A percentile compares a stretch with the other conserved stretches of the same genome.
phyloP scores from a whole-genome alignment of 2,888 invertebrate genomes.

The Cactoblastis cactorum region DNA sequence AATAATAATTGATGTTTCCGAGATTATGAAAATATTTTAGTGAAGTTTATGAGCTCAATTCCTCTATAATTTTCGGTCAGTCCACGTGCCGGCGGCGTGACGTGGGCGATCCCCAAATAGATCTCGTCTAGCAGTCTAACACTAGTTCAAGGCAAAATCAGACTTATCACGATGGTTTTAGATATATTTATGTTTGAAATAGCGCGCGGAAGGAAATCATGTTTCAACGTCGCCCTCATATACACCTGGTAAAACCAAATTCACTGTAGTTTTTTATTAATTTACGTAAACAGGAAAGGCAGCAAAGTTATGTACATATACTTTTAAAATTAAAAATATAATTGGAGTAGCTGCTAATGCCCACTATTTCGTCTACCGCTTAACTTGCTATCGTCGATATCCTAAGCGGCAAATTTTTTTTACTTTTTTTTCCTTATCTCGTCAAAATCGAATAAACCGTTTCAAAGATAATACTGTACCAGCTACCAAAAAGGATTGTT shows the following conservation, averaged over 20 bases:
- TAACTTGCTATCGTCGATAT: too few species aligned
- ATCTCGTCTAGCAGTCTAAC: slow-evolving; percentile 43
- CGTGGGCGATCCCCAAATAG: slow-evolving; percentile 59
- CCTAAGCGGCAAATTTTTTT: too few species aligned
- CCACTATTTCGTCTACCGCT: too few species aligned
- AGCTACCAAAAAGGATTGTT: too few species aligned
- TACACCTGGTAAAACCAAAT: slow-evolving; percentile 24
- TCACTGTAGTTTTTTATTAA: slow-evolving; percentile 14
- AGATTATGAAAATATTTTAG: slow-evolving; percentile 15
- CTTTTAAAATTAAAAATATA: too few species aligned
- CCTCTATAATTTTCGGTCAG: slow-evolving; percentile 20
- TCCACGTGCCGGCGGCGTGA: slow-evolving; percentile 31
- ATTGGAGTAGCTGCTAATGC: too few species aligned
- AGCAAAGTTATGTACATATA: too few species aligned
- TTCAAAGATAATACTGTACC: too few species aligned
- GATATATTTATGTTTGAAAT: slow-evolving; percentile 19
- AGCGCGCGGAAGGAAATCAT: slow-evolving; percentile 46
- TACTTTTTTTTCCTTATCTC: too few species aligned
- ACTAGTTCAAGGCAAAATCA: slow-evolving; percentile 25
- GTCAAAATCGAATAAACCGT: too few species aligned
- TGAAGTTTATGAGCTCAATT: slow-evolving; percentile 8
- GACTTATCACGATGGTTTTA: slow-evolving; percentile 32
- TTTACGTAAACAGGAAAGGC: slow-evolving; percentile 1
- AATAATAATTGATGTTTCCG: slow-evolving; percentile 28
- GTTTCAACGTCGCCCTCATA: slow-evolving; percentile 35